These are phyloP conservation scores for Centrocercus urophasianus DNA, from an alignment of 2,113 vertebrate species.

Conservation along the genomic window DNA sequence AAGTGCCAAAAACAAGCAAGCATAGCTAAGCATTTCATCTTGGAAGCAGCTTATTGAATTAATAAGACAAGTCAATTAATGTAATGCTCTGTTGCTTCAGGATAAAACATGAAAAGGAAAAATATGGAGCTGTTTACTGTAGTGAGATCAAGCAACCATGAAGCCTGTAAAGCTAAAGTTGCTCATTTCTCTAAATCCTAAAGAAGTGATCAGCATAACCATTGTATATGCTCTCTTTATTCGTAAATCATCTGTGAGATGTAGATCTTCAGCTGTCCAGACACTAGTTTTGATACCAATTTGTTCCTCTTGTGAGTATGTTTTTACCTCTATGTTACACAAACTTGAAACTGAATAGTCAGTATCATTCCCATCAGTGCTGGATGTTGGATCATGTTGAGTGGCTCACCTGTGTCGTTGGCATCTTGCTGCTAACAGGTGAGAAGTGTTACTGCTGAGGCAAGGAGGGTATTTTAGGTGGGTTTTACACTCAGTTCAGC, in stretches of 20 bases:
- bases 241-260: neutral
- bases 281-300: neutral
- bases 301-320: neutral
- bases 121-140: slow-evolving; percentile 77
- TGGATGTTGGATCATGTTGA: neutral
- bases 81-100: slow-evolving; percentile 81
- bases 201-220: slow-evolving; percentile 12
- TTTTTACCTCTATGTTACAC: neutral
- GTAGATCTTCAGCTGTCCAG: neutral
- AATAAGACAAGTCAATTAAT: slow-evolving; percentile 88
- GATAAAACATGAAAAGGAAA: slow-evolving; percentile 82
- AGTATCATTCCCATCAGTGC: accelerated
- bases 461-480: neutral
- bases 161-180: slow-evolving; percentile 59
- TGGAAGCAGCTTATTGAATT: slow-evolving; percentile 84
- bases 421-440: neutral
- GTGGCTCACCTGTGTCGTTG: neutral
- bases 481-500: neutral
- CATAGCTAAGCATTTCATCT: slow-evolving; percentile 80
- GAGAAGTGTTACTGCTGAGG: neutral
- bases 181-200: slow-evolving; percentile 43
- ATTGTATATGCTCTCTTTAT: neutral
- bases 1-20: slow-evolving; percentile 74
- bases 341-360: neutral
- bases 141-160: slow-evolving; percentile 71